A percentile compares a stretch with the other conserved stretches of the same genome.
phyloP scores from a whole-genome alignment of 2,888 invertebrate genomes.

The Dioctria rufipes region DNA sequence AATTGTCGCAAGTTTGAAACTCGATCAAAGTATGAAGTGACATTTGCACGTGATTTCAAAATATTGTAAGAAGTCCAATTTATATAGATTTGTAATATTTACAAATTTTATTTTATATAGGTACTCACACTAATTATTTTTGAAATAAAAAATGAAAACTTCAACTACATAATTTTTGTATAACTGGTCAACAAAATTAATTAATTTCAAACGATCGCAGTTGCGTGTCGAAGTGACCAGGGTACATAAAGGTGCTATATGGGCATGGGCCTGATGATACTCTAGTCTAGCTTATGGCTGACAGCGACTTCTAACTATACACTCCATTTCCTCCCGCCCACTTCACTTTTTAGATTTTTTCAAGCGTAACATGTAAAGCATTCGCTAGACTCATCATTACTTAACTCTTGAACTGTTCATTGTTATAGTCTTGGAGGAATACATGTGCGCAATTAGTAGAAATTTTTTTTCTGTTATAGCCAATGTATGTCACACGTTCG shows the following conservation, averaged over 20 bases:
- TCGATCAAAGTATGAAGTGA: no score
- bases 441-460: slow-evolving; percentile 30
- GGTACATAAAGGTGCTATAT: slow-evolving; percentile 15
- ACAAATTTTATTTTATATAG: no score
- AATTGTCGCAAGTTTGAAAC: no score
- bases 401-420: slow-evolving; percentile 29
- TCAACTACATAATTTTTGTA: background rate
- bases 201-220: slow-evolving; percentile 34
- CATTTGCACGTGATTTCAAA: no score
- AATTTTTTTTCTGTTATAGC: background rate
- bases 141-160: background rate
- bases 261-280: slow-evolving; percentile 24
- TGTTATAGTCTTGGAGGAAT: background rate
- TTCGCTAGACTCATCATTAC: slow-evolving; percentile 28
- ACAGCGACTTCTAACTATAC: background rate
- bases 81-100: no score
- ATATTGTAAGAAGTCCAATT: no score
- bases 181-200: slow-evolving; percentile 22
- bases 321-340: slow-evolving; percentile 27
- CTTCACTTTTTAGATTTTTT: slow-evolving; percentile 30
- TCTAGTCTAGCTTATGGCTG: background rate
- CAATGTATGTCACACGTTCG: slow-evolving; percentile 42
- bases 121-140: no score
- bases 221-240: background rate
- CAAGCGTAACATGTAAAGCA: slow-evolving; percentile 30